Conservation (phyloP, 1,140 invertebrate species). For the Calephelis nemesis region DNA sequence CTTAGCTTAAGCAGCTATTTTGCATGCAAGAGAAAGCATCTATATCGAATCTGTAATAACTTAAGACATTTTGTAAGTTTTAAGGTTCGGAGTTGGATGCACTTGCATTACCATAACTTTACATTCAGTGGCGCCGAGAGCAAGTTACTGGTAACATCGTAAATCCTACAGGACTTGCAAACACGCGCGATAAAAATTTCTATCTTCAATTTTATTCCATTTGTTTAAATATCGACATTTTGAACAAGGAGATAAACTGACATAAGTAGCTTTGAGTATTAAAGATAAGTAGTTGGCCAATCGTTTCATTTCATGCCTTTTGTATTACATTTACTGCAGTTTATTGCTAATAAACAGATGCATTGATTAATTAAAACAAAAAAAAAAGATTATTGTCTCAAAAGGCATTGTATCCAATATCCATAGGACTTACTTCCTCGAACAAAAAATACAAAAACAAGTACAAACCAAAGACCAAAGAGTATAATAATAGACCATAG, state of each 20-base stretch:
- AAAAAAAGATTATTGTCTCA: too few relatives aligned
- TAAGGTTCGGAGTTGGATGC: conserved; percentile 55
- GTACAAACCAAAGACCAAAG: too few relatives aligned
- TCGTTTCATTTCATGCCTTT: too few relatives aligned
- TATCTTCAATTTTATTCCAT: conserved; percentile 61
- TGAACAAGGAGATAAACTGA: conserved; percentile 24
- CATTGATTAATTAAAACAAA: too few relatives aligned
- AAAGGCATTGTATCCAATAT: too few relatives aligned
- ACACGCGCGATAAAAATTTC: conserved; percentile 63
- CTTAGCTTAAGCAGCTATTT: conserved; percentile 13
- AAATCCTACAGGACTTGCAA: conserved; percentile 71
- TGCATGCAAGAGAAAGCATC: conserved; percentile 33
- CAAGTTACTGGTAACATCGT: conserved; percentile 66
- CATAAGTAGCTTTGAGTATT: too few relatives aligned
- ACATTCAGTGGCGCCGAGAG: conserved; percentile 64
- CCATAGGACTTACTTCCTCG: too few relatives aligned
- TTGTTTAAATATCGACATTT: conserved; percentile 48
- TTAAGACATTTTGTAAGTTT: conserved; percentile 62
- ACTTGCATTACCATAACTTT: conserved; percentile 72
- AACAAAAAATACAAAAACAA: too few relatives aligned
- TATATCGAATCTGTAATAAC: conserved; percentile 44
- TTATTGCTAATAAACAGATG: too few relatives aligned
- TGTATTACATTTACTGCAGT: too few relatives aligned
- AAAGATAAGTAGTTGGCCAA: too few relatives aligned
- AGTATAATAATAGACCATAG: too few relatives aligned